Evolutionary conservation across 2,113 vertebrate species (phyloP).

Genomic region (Centropus bengalensis): DNA sequence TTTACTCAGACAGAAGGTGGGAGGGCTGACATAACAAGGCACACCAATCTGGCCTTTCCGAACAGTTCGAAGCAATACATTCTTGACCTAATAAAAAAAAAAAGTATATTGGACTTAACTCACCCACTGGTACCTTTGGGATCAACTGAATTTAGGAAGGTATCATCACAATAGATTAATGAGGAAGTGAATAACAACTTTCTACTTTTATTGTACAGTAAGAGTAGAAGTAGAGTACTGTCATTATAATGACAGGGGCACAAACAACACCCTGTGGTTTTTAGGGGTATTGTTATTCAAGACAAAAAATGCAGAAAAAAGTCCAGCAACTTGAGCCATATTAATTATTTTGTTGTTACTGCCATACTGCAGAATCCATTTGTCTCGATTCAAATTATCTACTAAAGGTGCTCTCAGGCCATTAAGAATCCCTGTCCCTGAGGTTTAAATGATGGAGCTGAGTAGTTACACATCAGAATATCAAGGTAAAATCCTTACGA

Average conservation of each 20-base stretch:
- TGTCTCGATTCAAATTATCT: neutral
- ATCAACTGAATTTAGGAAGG: neutral
- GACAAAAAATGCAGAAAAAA: neutral
- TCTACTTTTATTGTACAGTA: neutral
- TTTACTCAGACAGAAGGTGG: neutral
- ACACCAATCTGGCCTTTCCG: neutral
- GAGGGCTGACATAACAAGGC: neutral
- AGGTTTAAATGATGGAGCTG: neutral
- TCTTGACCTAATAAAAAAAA: neutral
- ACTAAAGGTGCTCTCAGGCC: neutral
- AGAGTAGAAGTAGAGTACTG: no score
- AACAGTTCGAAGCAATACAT: neutral
- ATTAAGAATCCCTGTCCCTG: neutral
- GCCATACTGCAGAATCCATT: neutral
- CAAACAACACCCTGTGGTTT: neutral
- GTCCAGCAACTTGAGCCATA: neutral
- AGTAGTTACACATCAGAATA: neutral
- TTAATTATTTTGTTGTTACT: neutral
- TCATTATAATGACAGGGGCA: neutral
- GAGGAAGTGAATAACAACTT: neutral
- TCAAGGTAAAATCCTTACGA: neutral
- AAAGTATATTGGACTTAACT: neutral
- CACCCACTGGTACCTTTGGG: neutral
- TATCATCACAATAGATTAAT: neutral
- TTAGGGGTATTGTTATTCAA: neutral